Evolutionary conservation across 1,140 invertebrate species (phyloP).

Genomic region (Drosophila serrata): DNA sequence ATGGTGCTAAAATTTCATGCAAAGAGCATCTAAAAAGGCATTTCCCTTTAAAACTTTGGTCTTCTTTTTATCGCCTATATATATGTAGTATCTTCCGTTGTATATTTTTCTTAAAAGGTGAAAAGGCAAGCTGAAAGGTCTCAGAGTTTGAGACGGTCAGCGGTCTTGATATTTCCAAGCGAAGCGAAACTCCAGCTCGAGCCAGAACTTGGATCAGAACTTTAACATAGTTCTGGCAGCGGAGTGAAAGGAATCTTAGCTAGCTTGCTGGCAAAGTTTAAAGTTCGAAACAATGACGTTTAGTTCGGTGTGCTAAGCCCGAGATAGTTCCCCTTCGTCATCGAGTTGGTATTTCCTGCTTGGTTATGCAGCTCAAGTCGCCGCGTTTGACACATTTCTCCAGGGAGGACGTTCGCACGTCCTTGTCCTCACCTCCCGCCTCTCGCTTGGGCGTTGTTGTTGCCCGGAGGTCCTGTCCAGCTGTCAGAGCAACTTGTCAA

Average conservation of each 20-base stretch:
- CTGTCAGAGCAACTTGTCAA: conserved; percentile 71
- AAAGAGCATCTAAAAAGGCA: background rate
- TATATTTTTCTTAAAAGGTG: conserved; percentile 49
- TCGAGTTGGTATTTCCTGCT: conserved; percentile 43
- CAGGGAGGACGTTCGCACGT: conserved; percentile 68
- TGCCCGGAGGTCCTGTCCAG: conserved; percentile 21
- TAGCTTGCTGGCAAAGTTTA: conserved; percentile 43
- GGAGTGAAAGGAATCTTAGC: conserved; percentile 19
- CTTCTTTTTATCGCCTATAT: background rate
- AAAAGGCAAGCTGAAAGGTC: conserved; percentile 63
- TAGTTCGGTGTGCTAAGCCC: conserved; percentile 19
- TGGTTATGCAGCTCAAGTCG: conserved; percentile 79
- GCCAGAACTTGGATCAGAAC: conserved; percentile 55
- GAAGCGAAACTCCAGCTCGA: background rate
- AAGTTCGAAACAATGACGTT: conserved; percentile 56
- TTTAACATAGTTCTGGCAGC: conserved; percentile 60
- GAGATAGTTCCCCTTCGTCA: conserved; percentile 27
- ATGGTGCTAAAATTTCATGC: background rate
- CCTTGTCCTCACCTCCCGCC: conserved; percentile 27
- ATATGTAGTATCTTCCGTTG: conserved; percentile 4
- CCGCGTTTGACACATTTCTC: conserved; percentile 82
- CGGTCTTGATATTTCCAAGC: conserved; percentile 15
- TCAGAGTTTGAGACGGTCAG: conserved; percentile 44
- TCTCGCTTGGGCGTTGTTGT: conserved; percentile 28
- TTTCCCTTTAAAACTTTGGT: background rate